A percentile compares a stretch with the other conserved stretches of the same genome.
These are phyloP conservation scores for Drosophila flavopinicola DNA, from an alignment of 2,888 invertebrate species.

Conservation along the genomic window DNA sequence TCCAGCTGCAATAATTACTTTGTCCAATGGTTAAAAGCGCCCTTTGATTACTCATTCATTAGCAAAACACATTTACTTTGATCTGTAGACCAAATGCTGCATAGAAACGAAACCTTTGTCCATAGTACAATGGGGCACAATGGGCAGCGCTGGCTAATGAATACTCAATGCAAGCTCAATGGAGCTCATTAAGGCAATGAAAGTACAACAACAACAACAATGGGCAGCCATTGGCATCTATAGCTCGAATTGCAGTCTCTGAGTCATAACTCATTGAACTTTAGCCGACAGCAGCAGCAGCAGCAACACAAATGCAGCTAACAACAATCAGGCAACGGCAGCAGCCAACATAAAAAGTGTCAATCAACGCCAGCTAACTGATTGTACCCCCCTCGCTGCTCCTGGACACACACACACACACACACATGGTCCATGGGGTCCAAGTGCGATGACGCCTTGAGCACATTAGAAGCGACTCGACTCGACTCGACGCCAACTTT, in stretches of 20 bases:
- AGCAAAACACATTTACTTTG: too few species aligned
- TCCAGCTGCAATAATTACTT: too few species aligned
- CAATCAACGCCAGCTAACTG: slow-evolving; percentile 63
- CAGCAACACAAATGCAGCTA: slow-evolving; percentile 52
- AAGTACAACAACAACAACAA: slow-evolving; percentile 38
- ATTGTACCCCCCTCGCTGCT: slow-evolving; percentile 2
- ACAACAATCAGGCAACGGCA: slow-evolving; percentile 1
- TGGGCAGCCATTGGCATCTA: slow-evolving; percentile 19
- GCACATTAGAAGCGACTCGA: slow-evolving; percentile 22
- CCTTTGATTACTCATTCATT: too few species aligned
- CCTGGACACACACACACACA: too few species aligned
- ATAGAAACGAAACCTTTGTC: too few species aligned
- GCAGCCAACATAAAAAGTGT: slow-evolving; percentile 64
- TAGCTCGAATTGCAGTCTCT: slow-evolving; percentile 8
- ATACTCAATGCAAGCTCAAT: slow-evolving; percentile 59
- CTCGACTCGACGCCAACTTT: too few species aligned
- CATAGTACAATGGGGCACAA: slow-evolving; percentile 35
- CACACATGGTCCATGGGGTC: slow-evolving; percentile 24
- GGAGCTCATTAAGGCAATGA: slow-evolving; percentile 61
- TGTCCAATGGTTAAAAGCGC: too few species aligned
- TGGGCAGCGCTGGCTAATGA: slow-evolving; percentile 53
- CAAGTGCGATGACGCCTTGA: slow-evolving; percentile 42
- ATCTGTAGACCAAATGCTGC: too few species aligned
- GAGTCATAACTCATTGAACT: slow-evolving; percentile 76
- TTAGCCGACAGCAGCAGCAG: slow-evolving; percentile 45